These are phyloP conservation scores for Lasaia peninsularis DNA, from an alignment of 1,140 invertebrate species.

Conservation along the genomic window DNA sequence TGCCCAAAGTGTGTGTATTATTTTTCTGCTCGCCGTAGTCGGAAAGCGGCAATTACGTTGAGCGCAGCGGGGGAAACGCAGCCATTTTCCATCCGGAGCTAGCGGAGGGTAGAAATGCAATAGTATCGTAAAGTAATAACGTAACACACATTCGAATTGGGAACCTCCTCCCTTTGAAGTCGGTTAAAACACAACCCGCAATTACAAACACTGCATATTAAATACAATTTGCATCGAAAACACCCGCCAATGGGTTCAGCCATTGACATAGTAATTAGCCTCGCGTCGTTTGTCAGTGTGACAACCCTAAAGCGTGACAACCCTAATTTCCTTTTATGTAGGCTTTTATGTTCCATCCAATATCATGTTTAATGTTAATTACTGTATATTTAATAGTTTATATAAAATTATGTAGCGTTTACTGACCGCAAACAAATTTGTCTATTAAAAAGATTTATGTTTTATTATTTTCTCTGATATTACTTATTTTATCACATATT, in stretches of 20 bases:
- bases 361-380: slow-evolving; percentile 14
- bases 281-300: slow-evolving; percentile 23
- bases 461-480: too few relatives aligned
- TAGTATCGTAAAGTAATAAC: too few relatives aligned
- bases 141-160: too few relatives aligned
- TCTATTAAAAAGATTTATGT: neutral
- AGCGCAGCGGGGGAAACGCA: too few relatives aligned
- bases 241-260: slow-evolving; percentile 15
- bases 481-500: too few relatives aligned
- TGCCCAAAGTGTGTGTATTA: too few relatives aligned
- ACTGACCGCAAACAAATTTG: neutral
- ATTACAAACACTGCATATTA: slow-evolving; percentile 20
- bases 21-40: too few relatives aligned
- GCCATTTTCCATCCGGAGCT: too few relatives aligned
- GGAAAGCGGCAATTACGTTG: too few relatives aligned
- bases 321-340: slow-evolving; percentile 28
- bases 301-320: slow-evolving; percentile 21
- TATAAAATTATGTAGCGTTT: neutral
- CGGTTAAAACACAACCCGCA: neutral
- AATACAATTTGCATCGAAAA: slow-evolving; percentile 21
- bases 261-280: slow-evolving; percentile 28
- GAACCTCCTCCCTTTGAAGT: too few relatives aligned
- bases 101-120: too few relatives aligned
- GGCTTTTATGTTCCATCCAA: slow-evolving; percentile 18
- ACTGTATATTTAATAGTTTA: neutral